Evolutionary conservation across 1,140 invertebrate species (phyloP).

Genomic region (Bradynema listronoti): DNA sequence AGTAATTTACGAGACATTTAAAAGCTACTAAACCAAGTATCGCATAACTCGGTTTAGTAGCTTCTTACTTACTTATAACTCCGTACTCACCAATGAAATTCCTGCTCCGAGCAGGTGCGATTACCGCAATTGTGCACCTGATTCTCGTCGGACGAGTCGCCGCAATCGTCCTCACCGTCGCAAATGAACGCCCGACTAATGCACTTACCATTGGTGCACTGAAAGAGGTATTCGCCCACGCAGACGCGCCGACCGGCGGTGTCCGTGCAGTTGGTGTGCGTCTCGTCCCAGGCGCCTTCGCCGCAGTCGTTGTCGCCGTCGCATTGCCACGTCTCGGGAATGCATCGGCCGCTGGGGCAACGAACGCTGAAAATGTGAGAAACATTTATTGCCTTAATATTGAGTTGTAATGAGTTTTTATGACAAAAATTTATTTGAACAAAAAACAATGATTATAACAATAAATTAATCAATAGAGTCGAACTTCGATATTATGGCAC

Average conservation of each 20-base stretch:
- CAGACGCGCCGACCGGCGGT: conserved; percentile 46
- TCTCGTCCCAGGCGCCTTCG: conserved; percentile 59
- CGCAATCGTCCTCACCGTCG: conserved; percentile 87
- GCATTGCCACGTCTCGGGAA: conserved; percentile 57
- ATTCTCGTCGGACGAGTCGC: conserved; percentile 40
- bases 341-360: conserved; percentile 55
- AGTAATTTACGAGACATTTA: too few relatives aligned
- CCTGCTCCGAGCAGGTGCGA: conserved; percentile 60
- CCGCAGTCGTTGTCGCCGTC: conserved; percentile 60
- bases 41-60: too few relatives aligned
- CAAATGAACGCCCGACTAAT: conserved; percentile 93
- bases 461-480: not conserved
- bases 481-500: too few relatives aligned
- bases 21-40: too few relatives aligned
- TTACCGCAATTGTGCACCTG: conserved; percentile 65
- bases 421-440: not conserved
- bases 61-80: too few relatives aligned
- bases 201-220: conserved; percentile 92
- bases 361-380: conserved; percentile 40
- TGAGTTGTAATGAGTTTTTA: too few relatives aligned
- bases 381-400: too few relatives aligned
- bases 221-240: conserved; percentile 60
- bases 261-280: conserved; percentile 57
- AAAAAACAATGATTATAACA: not conserved
- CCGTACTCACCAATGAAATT: too few relatives aligned